Conservation (phyloP, 1,140 invertebrate genomes). For the Matsumurasca onukii region DNA sequence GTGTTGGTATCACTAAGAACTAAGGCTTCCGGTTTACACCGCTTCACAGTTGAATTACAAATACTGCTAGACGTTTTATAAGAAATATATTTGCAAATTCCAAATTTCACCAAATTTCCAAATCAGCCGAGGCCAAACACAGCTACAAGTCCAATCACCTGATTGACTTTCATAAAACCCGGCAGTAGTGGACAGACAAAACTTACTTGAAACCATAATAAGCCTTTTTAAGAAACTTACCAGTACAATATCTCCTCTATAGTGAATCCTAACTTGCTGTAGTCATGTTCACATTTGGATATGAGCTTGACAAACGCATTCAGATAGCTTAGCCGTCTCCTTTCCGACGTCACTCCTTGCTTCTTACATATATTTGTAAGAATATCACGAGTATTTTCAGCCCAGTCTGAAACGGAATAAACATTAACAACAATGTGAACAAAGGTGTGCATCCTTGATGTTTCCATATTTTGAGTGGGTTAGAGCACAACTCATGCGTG, state of each 20-base stretch:
- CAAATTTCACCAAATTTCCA: not conserved
- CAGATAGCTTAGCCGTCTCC: slow-evolving; percentile 71
- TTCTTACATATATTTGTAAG: slow-evolving; percentile 60
- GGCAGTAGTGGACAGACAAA: too few species aligned
- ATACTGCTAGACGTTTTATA: slow-evolving; percentile 1
- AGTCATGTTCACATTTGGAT: slow-evolving; percentile 60
- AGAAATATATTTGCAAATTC: not conserved
- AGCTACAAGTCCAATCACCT: too few species aligned
- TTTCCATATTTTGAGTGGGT: not conserved
- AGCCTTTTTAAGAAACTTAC: too few species aligned
- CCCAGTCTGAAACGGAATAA: slow-evolving; percentile 48
- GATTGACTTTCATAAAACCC: too few species aligned
- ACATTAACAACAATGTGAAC: not conserved
- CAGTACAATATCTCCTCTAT: slow-evolving; percentile 79
- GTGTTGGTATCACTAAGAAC: not conserved
- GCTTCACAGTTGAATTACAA: too few species aligned
- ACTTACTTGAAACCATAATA: too few species aligned
- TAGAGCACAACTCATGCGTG: not conserved
- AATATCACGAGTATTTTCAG: slow-evolving; percentile 62
- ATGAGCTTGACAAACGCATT: slow-evolving; percentile 80
- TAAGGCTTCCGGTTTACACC: too few species aligned
- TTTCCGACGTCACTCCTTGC: slow-evolving; percentile 57
- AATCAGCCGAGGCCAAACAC: too few species aligned
- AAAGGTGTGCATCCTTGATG: not conserved
- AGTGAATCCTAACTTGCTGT: slow-evolving; percentile 64